Evolutionary conservation across 1,140 invertebrate species (phyloP).

Genomic region (Pteromalus puparum): DNA sequence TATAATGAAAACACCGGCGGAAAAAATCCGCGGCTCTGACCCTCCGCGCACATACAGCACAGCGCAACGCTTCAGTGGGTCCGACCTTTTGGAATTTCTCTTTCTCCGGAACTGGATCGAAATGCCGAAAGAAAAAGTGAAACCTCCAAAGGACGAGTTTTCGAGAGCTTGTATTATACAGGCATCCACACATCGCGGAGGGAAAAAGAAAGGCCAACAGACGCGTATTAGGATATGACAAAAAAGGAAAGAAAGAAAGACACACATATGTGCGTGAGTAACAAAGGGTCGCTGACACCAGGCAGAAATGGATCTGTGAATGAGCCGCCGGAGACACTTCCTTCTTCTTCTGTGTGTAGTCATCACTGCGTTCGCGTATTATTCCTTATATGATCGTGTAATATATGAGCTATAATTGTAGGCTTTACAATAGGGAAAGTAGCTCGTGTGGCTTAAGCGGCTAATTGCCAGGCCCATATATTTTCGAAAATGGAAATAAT

Average conservation of each 20-base stretch:
- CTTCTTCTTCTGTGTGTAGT: not conserved
- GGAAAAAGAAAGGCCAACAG: not conserved
- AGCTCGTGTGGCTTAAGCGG: not conserved
- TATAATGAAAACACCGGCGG: not conserved
- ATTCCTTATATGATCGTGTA: not conserved
- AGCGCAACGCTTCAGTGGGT: not conserved
- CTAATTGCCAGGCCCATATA: not conserved
- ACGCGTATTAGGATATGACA: too few relatives aligned
- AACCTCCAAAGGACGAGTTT: slow-evolving; percentile 17
- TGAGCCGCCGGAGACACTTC: not conserved
- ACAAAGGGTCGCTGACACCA: too few relatives aligned
- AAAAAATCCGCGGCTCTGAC: not conserved
- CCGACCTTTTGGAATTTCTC: slow-evolving; percentile 16
- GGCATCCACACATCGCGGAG: not conserved
- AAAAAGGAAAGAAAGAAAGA: too few relatives aligned
- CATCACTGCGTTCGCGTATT: not conserved
- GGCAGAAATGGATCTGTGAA: not conserved
- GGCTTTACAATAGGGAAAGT: not conserved
- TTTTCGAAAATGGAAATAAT: too few relatives aligned
- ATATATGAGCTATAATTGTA: not conserved
- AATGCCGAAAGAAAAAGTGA: slow-evolving; percentile 38
- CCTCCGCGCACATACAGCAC: not conserved
- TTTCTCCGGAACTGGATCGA: slow-evolving; percentile 38
- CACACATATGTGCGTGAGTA: too few relatives aligned
- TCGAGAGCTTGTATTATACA: not conserved